These are phyloP conservation scores for Caenorhabditis remanei DNA, from an alignment of 1,140 invertebrate species.

Conservation along the genomic window DNA sequence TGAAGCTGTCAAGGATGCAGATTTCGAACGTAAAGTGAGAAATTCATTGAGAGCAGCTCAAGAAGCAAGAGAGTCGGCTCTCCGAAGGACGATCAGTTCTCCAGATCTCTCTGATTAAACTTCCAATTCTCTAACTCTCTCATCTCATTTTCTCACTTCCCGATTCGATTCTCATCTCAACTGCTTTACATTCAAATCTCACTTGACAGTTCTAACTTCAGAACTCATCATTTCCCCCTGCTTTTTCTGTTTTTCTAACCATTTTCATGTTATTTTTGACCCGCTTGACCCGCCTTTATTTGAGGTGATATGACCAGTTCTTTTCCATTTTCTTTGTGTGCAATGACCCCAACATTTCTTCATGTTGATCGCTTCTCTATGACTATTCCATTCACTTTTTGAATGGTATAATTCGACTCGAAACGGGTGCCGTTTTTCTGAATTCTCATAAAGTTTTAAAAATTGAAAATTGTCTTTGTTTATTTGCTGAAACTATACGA, in stretches of 20 bases:
- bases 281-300: conserved; percentile 4
- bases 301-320: background rate
- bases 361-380: background rate
- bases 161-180: background rate
- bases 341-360: background rate
- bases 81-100: conserved; percentile 42
- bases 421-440: conserved; percentile 2
- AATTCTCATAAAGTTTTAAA: conserved; percentile 38
- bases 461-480: background rate
- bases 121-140: background rate
- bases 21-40: conserved; percentile 30
- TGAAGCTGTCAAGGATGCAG: conserved; percentile 21
- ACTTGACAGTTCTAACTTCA: background rate
- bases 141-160: background rate
- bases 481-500: background rate
- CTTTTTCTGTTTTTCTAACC: background rate
- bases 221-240: background rate
- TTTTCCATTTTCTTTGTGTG: background rate
- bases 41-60: conserved; percentile 45
- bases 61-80: background rate
- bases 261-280: background rate
- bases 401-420: conserved; percentile 23
- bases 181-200: background rate
- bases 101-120: conserved; percentile 46
- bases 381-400: conserved; percentile 39